Percentiles rank a stretch among this genome's conserved stretches.
Conservation (phyloP, 2,888 invertebrate species). For the Zygothrica quintamaculata region DNA sequence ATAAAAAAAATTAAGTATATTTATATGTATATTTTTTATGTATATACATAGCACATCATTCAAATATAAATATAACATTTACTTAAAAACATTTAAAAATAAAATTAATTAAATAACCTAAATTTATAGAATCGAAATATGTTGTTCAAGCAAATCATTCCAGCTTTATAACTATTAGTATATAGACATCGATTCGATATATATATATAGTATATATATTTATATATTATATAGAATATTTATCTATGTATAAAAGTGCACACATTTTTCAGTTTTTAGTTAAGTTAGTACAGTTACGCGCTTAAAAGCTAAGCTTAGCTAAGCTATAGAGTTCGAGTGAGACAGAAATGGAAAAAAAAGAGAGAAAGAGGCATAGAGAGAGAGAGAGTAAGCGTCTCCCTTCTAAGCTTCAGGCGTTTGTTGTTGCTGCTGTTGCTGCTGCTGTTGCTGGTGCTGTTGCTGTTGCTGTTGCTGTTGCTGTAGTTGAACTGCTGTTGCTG, state of each 20-base stretch:
- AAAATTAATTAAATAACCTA: too few relatives aligned
- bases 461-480: constrained; percentile 23
- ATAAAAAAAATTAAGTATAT: constrained; percentile 13
- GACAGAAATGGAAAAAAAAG: too few relatives aligned
- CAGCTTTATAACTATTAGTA: not conserved
- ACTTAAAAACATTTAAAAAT: not conserved
- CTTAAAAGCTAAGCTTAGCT: constrained; percentile 38
- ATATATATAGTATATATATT: constrained; percentile 1
- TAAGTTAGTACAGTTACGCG: constrained; percentile 45
- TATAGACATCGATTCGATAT: not conserved
- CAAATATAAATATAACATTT: not conserved
- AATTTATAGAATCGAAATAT: not conserved
- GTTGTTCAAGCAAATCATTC: not conserved
- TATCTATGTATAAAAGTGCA: constrained; percentile 42
- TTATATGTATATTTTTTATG: not conserved
- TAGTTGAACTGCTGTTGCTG: constrained; percentile 22
- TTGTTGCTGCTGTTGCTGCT: constrained; percentile 27
- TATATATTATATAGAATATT: not conserved
- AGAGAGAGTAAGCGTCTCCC: constrained; percentile 15
- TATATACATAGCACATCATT: too few relatives aligned
- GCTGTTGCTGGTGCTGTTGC: constrained; percentile 11
- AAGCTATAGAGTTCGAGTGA: too few relatives aligned
- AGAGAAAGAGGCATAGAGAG: constrained; percentile 5
- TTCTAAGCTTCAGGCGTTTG: constrained; percentile 54
- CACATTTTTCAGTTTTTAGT: constrained; percentile 32